These are phyloP conservation scores for Hydrotaea diabolus DNA, from an alignment of 2,888 invertebrate genomes.

Conservation along the genomic window DNA sequence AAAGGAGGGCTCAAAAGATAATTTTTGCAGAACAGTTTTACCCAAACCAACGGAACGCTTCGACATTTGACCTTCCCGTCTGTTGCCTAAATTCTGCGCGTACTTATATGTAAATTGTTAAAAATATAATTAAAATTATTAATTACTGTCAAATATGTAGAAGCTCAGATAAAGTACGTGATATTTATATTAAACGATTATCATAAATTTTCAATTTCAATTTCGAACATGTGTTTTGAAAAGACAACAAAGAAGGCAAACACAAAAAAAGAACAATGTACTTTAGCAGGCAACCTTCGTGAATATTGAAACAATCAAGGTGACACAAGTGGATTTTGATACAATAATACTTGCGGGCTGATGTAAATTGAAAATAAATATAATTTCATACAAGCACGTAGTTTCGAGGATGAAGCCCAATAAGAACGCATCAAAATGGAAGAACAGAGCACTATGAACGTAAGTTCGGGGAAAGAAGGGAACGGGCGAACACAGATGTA, in stretches of 20 bases:
- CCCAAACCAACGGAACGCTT: too few relatives aligned
- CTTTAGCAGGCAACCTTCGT: constrained; percentile 60
- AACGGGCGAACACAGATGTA: not conserved
- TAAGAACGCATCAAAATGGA: not conserved
- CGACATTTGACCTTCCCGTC: too few relatives aligned
- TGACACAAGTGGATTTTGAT: constrained; percentile 46
- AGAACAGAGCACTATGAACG: too few relatives aligned
- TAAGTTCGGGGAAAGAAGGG: not conserved
- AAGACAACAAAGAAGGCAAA: constrained; percentile 24
- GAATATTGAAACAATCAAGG: constrained; percentile 55
- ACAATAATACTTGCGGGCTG: not conserved
- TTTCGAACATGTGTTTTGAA: constrained; percentile 27
- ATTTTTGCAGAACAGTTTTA: too few relatives aligned
- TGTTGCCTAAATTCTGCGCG: not conserved
- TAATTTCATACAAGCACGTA: constrained; percentile 7
- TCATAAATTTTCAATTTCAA: constrained; percentile 19
- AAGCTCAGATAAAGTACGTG: constrained; percentile 15
- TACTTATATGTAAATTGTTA: not conserved
- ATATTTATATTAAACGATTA: constrained; percentile 23
- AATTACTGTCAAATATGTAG: not conserved
- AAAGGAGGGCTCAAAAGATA: too few relatives aligned
- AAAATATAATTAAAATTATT: constrained; percentile 15
- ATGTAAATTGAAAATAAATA: constrained; percentile 16
- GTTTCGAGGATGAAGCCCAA: constrained; percentile 2
- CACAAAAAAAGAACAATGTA: constrained; percentile 58